Conservation (phyloP, 2,888 invertebrate species). For the Agonopterix arenella region DNA sequence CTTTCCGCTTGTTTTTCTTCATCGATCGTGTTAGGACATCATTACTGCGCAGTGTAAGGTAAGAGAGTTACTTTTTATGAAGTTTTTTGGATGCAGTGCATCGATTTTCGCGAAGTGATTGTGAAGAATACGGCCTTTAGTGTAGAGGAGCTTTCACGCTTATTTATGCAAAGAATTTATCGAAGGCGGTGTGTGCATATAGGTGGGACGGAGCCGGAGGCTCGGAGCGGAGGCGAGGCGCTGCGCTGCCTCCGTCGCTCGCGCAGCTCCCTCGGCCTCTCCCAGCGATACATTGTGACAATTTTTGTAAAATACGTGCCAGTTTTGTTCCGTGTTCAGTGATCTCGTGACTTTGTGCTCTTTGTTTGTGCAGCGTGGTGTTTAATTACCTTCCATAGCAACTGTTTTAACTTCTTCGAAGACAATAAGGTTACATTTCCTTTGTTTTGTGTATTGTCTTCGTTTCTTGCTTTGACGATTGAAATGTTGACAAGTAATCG, state of each 20-base stretch:
- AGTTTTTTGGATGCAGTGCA: constrained; percentile 60
- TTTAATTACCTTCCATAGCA: constrained; percentile 32
- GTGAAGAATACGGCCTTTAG: constrained; percentile 33
- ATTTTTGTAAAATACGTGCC: constrained; percentile 51
- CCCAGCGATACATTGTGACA: constrained; percentile 43
- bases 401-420: constrained; percentile 21
- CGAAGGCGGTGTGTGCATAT: constrained; percentile 67
- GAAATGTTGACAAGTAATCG: constrained; percentile 37
- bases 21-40: constrained; percentile 70
- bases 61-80: constrained; percentile 53
- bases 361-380: constrained; percentile 45
- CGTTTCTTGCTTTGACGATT: constrained; percentile 40
- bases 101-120: constrained; percentile 49
- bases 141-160: constrained; percentile 59
- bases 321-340: constrained; percentile 34
- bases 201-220: constrained; percentile 41
- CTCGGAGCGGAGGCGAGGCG: constrained; percentile 50
- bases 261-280: constrained; percentile 44
- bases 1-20: constrained; percentile 61
- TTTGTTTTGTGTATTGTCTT: constrained; percentile 53
- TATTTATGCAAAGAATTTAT: constrained; percentile 74
- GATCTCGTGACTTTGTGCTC: constrained; percentile 48
- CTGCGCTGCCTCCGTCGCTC: constrained; percentile 63
- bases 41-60: constrained; percentile 72
- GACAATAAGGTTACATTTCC: constrained; percentile 44